Conservation (phyloP, 2,888 invertebrate genomes). For the Eristalis intricaria region DNA sequence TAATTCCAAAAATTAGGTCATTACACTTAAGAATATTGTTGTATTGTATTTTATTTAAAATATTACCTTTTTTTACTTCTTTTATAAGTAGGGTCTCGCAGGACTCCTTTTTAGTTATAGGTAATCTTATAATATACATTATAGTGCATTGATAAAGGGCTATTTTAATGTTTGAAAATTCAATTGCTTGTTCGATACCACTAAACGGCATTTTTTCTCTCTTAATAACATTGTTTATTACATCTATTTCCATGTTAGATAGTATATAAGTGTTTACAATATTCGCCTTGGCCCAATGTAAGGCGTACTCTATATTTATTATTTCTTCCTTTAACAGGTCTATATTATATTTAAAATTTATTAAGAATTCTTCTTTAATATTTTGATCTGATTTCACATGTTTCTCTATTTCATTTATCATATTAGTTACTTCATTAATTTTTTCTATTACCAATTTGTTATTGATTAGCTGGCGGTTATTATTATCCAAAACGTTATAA, state of each 20-base stretch:
- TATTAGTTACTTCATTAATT: slow-evolving; percentile 10
- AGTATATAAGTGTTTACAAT: slow-evolving; percentile 10
- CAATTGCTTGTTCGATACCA: slow-evolving; percentile 52
- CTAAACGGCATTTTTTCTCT: slow-evolving; percentile 38
- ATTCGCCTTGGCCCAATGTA: background rate
- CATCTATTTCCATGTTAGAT: background rate
- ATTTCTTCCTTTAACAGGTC: slow-evolving; percentile 8
- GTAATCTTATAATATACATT: slow-evolving; percentile 53
- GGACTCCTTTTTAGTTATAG: slow-evolving; percentile 27
- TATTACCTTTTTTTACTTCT: slow-evolving; percentile 62
- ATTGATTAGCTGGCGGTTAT: background rate
- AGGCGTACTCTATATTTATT: background rate
- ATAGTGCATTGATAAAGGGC: slow-evolving; percentile 43
- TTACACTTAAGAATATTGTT: slow-evolving; percentile 21
- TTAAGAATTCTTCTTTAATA: background rate
- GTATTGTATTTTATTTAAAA: slow-evolving; percentile 72
- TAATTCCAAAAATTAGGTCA: background rate
- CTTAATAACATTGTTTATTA: slow-evolving; percentile 12
- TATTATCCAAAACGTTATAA: background rate
- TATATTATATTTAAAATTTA: slow-evolving; percentile 3
- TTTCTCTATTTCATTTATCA: background rate
- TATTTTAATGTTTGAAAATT: slow-evolving; percentile 51
- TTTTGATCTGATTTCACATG: background rate
- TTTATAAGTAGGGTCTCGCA: slow-evolving; percentile 52
- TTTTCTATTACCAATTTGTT: background rate